Conservation (phyloP, 2,797 vertebrate species). For the Simalia tracyae region DNA sequence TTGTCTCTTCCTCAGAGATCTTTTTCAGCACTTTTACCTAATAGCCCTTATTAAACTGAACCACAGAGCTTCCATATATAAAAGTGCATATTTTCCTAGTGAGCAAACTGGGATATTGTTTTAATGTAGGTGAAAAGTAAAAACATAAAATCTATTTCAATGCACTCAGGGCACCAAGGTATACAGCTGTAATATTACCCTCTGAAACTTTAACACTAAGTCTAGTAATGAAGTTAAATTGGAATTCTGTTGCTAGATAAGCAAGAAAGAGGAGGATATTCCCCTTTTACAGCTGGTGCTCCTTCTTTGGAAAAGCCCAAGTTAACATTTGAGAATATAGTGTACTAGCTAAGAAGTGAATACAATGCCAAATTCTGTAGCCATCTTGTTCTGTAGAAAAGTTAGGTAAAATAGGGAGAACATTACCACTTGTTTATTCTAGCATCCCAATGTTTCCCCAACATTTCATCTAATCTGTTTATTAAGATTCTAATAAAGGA, state of each 20-base stretch:
- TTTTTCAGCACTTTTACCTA: background rate
- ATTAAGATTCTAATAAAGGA: background rate
- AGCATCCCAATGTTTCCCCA: background rate
- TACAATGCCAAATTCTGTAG: background rate
- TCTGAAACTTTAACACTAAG: background rate
- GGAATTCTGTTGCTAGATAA: background rate
- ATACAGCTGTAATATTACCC: background rate
- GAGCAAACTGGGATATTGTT: background rate
- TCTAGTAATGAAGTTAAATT: background rate
- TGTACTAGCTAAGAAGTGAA: background rate
- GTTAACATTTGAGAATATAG: background rate
- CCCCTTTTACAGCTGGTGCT: background rate
- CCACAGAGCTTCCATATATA: background rate
- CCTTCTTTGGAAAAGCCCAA: background rate
- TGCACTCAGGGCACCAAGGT: background rate
- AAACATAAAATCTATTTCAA: background rate
- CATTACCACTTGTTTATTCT: background rate
- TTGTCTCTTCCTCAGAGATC: background rate
- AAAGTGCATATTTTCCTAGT: background rate
- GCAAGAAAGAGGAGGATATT: background rate
- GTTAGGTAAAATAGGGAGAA: background rate
- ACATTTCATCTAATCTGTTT: background rate
- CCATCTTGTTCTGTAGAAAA: background rate
- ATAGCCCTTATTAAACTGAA: background rate
- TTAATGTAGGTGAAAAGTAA: conserved; percentile 1